Conservation (phyloP, 2,797 vertebrate species). For the Sebastes melanostomus region DNA sequence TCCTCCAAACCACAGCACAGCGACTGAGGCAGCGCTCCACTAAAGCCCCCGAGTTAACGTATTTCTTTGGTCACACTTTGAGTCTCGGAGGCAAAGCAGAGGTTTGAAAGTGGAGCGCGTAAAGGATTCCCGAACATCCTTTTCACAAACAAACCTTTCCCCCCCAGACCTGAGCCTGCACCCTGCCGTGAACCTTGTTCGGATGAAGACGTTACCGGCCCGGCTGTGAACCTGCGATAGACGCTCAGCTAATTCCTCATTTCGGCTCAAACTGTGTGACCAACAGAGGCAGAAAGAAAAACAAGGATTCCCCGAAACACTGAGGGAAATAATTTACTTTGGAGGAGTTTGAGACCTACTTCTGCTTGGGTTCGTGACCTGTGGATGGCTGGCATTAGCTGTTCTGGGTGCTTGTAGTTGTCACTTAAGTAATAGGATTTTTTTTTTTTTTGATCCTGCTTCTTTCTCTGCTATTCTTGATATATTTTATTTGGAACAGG, state of each 20-base stretch:
- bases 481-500: not conserved
- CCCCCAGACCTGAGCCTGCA: constrained; percentile 25
- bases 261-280: constrained; percentile 40
- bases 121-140: constrained; percentile 56
- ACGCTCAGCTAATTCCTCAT: constrained; percentile 43
- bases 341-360: not conserved
- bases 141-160: constrained; percentile 43
- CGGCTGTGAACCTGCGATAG: constrained; percentile 54
- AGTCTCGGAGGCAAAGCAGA: constrained; percentile 37
- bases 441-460: not conserved
- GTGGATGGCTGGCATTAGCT: not conserved
- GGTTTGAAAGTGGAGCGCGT: constrained; percentile 55
- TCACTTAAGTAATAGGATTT: not conserved
- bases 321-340: not conserved
- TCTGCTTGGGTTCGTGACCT: not conserved
- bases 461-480: not conserved
- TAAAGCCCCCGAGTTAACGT: constrained; percentile 1
- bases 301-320: constrained; percentile 8
- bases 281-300: constrained; percentile 8
- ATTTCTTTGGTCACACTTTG: constrained; percentile 47
- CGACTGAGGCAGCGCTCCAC: not conserved
- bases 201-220: constrained; percentile 19
- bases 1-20: not conserved
- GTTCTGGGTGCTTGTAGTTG: not conserved
- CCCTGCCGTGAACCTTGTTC: constrained; percentile 28